Conservation (phyloP, 2,113 vertebrate genomes). For the Apteryx mantelli region DNA sequence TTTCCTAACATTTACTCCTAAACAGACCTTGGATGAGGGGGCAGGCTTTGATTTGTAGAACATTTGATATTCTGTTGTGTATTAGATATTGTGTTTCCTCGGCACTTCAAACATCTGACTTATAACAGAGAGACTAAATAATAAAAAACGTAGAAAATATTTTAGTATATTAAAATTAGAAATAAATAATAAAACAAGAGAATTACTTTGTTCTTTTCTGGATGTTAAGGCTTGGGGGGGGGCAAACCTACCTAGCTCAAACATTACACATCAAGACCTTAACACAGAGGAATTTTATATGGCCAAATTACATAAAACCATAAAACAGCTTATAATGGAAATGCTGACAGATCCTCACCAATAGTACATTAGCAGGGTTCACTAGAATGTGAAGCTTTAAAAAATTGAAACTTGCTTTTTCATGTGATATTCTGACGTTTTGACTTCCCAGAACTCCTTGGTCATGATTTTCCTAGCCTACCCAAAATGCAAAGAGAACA, state of each 20-base stretch:
- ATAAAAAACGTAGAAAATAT: not conserved
- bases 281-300: not conserved
- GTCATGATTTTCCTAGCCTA: not conserved
- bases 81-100: not conserved
- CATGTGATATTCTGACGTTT: constrained; percentile 4
- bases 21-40: not conserved
- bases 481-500: not conserved
- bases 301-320: not conserved
- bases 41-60: constrained; percentile 31
- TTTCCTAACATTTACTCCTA: not conserved
- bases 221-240: not conserved
- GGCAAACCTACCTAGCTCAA: not conserved
- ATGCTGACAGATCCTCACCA: not conserved
- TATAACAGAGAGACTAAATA: not conserved
- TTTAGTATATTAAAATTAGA: not conserved
- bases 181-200: not conserved
- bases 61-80: not conserved
- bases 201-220: not conserved
- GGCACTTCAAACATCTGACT: not conserved
- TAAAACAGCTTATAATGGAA: not conserved
- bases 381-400: not conserved
- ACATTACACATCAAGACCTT: not conserved
- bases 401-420: constrained; percentile 5
- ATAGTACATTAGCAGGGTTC: not conserved
- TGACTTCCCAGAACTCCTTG: not conserved